Evolutionary conservation across 2,797 vertebrate genomes (phyloP).

Genomic region (Gambelia wislizenii): DNA sequence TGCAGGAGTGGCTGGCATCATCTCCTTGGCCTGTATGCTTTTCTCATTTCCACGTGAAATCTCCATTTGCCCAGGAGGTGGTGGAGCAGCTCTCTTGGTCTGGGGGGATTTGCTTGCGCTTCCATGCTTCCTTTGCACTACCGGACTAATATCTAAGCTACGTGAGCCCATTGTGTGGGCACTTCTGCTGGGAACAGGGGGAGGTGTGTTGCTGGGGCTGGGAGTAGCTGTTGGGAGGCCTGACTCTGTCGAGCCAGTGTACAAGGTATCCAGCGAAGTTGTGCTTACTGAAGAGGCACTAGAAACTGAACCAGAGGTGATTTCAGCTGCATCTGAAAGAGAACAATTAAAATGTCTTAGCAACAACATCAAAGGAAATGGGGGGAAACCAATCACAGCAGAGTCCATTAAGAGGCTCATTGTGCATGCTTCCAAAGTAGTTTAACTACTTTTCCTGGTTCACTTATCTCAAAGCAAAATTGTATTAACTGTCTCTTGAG

Average conservation of each 20-base stretch:
- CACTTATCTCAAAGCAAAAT: slow-evolving; percentile 71
- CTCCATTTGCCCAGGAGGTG: slow-evolving; percentile 54
- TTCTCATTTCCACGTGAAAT: slow-evolving; percentile 55
- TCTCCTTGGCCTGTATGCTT: slow-evolving; percentile 62
- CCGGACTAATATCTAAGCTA: slow-evolving; percentile 59
- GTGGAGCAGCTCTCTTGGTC: slow-evolving; percentile 62
- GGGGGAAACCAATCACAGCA: slow-evolving; percentile 40
- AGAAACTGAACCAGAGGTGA: slow-evolving; percentile 77
- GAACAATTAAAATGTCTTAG: slow-evolving; percentile 69
- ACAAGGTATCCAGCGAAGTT: slow-evolving; percentile 88
- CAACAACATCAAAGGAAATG: slow-evolving; percentile 64
- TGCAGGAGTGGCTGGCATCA: slow-evolving; percentile 28
- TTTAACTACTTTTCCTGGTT: slow-evolving; percentile 72
- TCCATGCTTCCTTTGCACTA: slow-evolving; percentile 62
- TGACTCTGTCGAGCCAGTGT: slow-evolving; percentile 87
- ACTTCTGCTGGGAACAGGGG: slow-evolving; percentile 90
- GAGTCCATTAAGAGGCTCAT: slow-evolving; percentile 66
- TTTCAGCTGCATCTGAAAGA: slow-evolving; percentile 69
- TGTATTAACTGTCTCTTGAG: slow-evolving; percentile 66
- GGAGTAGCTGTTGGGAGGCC: slow-evolving; percentile 79
- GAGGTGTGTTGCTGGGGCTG: slow-evolving; percentile 89
- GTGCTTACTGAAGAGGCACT: slow-evolving; percentile 88
- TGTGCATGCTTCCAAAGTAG: slow-evolving; percentile 63
- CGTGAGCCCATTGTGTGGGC: slow-evolving; percentile 78
- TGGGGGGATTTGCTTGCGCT: slow-evolving; percentile 73